These are phyloP conservation scores for Protobothrops mucrosquamatus DNA, from an alignment of 2,113 vertebrate genomes.

Conservation along the genomic window DNA sequence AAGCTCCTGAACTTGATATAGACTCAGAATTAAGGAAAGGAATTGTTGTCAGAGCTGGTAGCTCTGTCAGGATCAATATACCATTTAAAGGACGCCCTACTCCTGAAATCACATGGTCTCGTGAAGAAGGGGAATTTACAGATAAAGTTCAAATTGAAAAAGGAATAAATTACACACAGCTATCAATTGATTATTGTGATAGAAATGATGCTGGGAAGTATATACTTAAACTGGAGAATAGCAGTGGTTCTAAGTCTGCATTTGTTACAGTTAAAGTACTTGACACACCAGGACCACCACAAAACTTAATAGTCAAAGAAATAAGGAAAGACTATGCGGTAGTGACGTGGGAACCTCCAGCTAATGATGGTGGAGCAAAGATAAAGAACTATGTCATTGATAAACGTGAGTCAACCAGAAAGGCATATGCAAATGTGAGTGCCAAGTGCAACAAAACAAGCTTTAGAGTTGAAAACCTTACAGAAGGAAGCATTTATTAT, in stretches of 20 bases:
- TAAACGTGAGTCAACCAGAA: slow-evolving; percentile 93
- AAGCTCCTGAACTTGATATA: slow-evolving; percentile 92
- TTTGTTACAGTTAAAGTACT: slow-evolving; percentile 95
- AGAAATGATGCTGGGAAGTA: slow-evolving; percentile 97
- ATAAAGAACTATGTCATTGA: slow-evolving; percentile 96
- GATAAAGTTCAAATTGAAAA: slow-evolving; percentile 90
- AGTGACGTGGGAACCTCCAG: slow-evolving; percentile 91
- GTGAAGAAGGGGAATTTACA: slow-evolving; percentile 88
- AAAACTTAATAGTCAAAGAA: slow-evolving; percentile 87
- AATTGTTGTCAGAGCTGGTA: slow-evolving; percentile 88
- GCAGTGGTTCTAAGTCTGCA: slow-evolving; percentile 89
- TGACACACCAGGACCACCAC: slow-evolving; percentile 91
- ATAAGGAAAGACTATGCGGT: slow-evolving; percentile 87
- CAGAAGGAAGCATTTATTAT: slow-evolving; percentile 91
- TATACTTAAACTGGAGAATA: slow-evolving; percentile 88
- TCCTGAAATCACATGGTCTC: slow-evolving; percentile 91
- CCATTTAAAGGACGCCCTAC: slow-evolving; percentile 92
- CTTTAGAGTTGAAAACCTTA: slow-evolving; percentile 89
- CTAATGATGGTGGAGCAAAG: slow-evolving; percentile 93
- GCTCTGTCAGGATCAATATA: slow-evolving; percentile 87
- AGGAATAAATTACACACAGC: slow-evolving; percentile 83
- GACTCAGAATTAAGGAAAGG: slow-evolving; percentile 94
- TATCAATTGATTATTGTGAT: slow-evolving; percentile 93
- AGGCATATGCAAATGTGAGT: slow-evolving; percentile 90
- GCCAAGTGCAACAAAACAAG: slow-evolving; percentile 91